These are phyloP conservation scores for Anolis apletophallus DNA, from an alignment of 2,797 vertebrate genomes.

Conservation along the genomic window DNA sequence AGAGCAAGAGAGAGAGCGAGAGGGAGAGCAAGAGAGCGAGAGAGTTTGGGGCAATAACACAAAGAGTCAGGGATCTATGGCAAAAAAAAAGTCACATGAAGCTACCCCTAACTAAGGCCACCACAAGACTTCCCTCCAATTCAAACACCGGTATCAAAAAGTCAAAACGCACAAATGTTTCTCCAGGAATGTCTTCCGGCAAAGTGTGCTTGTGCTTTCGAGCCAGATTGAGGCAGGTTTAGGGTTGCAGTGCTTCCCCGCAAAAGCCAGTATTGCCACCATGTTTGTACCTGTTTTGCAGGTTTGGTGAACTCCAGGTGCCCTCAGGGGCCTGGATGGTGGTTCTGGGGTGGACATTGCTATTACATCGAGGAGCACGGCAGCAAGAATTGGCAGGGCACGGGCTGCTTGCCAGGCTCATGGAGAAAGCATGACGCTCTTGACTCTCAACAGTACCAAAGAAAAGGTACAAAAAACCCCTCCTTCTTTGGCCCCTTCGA, in stretches of 20 bases:
- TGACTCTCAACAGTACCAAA: constrained; percentile 17
- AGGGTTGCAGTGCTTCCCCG: not conserved
- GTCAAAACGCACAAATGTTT: no score
- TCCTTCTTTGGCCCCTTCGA: no score
- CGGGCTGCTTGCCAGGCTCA: constrained; percentile 2
- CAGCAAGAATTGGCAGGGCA: constrained; percentile 28
- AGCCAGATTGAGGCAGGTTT: not conserved
- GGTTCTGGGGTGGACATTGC: constrained; percentile 48
- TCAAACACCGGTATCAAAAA: no score
- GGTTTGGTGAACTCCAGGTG: constrained; percentile 36
- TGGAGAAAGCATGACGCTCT: not conserved
- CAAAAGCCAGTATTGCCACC: not conserved
- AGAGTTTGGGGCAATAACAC: no score
- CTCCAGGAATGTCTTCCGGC: no score
- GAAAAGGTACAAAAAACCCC: constrained; percentile 30
- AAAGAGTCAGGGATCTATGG: no score
- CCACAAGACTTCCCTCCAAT: no score
- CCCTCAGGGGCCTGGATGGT: constrained; percentile 36
- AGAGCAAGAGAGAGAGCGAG: no score
- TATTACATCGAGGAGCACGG: constrained; percentile 38
- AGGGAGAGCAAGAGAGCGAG: no score
- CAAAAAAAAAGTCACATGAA: no score
- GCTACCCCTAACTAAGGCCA: no score
- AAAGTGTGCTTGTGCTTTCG: not conserved
- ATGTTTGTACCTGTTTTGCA: not conserved